Evolutionary conservation across 2,113 vertebrate species (phyloP), one percentile per base, ranked within the genome.

Genomic region (Tinamus guttatus): DNA sequence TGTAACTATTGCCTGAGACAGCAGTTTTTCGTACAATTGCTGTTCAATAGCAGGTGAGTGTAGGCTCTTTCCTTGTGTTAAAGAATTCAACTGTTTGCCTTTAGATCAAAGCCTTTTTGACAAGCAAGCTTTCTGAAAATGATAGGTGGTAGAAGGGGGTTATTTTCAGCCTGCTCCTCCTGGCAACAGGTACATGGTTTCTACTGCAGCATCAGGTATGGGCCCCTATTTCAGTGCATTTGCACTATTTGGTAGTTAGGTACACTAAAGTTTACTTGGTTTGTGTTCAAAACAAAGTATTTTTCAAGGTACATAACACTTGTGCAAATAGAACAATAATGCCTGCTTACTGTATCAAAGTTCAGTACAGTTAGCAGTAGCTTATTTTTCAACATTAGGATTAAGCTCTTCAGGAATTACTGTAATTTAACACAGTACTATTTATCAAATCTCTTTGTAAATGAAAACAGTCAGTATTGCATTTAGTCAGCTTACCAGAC

Each of bases 51-150:
- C 1, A 28, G 68, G 38, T n/a, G 30, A 7, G 11, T 4, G 4
- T 19, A 40, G 76, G 17, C 24, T 51, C n/a, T 59, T 25, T 65
- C 45, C 45, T 78, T 5, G 0, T 0, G 4, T 8, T 10, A 24
- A 56, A 62, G 19, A 14, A 18, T 41, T 68, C 45, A 4, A 7
- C 22, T 32, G 10, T 34, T 38, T 38, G 47, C 17, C 58, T 34
- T 1, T 1, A 7, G 19, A 4, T 49, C 21, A 63, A n/a, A 58
- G n/a, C 62, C 47, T n/a, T 25, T 18, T 2, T 32, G 68, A 2
- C 34, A 47, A 83, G 62, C 20, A 41, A 21, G 9, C 21, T 63
- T 63, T 17, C 83, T 64, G 34, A 22, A 49, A 49, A 20, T 1
- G 32, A 5, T 3, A 21, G 51, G 36, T 30, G 22, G 32, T 38